Percentiles rank a stretch among this genome's conserved stretches.
Evolutionary conservation across 2,113 vertebrate genomes (phyloP).

Genomic region (Otocyon megalotis): DNA sequence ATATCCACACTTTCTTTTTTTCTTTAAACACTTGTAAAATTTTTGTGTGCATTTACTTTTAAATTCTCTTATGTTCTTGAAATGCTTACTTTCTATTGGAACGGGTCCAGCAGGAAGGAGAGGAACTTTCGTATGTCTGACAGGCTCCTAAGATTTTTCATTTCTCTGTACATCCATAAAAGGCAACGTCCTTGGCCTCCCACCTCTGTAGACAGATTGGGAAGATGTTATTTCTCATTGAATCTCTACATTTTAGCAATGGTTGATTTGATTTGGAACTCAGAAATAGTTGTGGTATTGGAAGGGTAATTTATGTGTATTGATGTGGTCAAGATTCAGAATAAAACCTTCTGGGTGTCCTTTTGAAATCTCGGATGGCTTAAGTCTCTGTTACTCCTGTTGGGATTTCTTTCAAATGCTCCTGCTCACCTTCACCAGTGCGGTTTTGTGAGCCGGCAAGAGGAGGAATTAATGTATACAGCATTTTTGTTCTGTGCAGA

Average conservation of each 20-base stretch:
- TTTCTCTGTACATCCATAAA: neutral
- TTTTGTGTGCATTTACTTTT: slow-evolving; percentile 58
- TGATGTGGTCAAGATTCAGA: neutral
- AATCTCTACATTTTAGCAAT: neutral
- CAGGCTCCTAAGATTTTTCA: neutral
- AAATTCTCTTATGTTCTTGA: neutral
- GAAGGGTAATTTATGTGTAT: neutral
- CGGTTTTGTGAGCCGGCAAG: slow-evolving; percentile 41
- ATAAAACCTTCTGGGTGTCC: neutral
- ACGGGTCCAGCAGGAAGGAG: neutral
- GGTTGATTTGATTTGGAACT: neutral
- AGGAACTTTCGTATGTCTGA: neutral
- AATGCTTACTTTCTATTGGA: neutral
- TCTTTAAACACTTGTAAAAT: neutral
- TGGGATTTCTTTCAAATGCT: neutral
- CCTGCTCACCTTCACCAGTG: neutral
- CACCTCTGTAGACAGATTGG: neutral
- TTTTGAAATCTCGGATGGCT: neutral
- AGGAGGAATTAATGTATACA: slow-evolving; percentile 26
- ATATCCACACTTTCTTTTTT: slow-evolving; percentile 40
- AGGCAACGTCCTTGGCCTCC: neutral
- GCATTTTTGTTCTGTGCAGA: slow-evolving; percentile 58
- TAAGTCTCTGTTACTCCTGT: neutral
- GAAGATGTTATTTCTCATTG: neutral
- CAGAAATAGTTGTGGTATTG: neutral